A percentile compares a stretch with the other conserved stretches of the same genome.
Evolutionary conservation across 1,140 invertebrate genomes (phyloP).

Genomic region (Colletes latitarsis): DNA sequence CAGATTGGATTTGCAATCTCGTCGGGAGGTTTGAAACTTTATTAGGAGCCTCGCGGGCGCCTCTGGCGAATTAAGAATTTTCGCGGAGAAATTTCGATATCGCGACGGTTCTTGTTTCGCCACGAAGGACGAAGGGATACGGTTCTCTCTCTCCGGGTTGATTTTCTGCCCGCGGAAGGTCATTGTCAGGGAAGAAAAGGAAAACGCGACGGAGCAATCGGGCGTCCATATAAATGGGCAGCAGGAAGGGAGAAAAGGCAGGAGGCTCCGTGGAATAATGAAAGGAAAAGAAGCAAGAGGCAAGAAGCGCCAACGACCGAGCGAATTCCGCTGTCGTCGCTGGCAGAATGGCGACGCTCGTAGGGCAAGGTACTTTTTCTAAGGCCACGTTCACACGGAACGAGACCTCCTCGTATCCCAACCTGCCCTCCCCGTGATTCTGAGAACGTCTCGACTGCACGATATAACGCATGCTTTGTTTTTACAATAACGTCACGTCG

Average conservation of each 20-base stretch:
- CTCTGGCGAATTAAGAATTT: background rate
- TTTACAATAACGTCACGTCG: slow-evolving; percentile 19
- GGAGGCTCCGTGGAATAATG: slow-evolving; percentile 29
- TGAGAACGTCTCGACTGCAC: background rate
- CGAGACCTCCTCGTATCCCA: background rate
- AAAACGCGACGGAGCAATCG: slow-evolving; percentile 10
- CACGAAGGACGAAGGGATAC: too few species aligned
- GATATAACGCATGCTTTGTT: background rate
- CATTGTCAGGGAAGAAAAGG: slow-evolving; percentile 54
- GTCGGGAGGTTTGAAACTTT: background rate
- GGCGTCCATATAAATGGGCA: slow-evolving; percentile 19
- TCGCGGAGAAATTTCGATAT: background rate
- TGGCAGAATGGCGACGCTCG: slow-evolving; percentile 26
- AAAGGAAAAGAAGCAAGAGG: slow-evolving; percentile 41
- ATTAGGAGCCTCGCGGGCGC: background rate
- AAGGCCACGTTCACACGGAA: slow-evolving; percentile 50
- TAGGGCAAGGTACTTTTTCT: slow-evolving; percentile 50
- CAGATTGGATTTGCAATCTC: background rate
- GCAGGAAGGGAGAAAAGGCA: slow-evolving; percentile 35
- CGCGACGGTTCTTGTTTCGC: background rate
- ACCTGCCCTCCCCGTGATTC: slow-evolving; percentile 8
- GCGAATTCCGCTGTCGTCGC: slow-evolving; percentile 44
- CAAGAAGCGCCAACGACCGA: slow-evolving; percentile 39
- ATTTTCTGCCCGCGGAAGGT: slow-evolving; percentile 29
- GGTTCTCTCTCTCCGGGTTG: background rate